Percentiles rank a stretch among this genome's conserved stretches.
Evolutionary conservation across 2,113 vertebrate genomes (phyloP).

Genomic region (Chauna torquata): DNA sequence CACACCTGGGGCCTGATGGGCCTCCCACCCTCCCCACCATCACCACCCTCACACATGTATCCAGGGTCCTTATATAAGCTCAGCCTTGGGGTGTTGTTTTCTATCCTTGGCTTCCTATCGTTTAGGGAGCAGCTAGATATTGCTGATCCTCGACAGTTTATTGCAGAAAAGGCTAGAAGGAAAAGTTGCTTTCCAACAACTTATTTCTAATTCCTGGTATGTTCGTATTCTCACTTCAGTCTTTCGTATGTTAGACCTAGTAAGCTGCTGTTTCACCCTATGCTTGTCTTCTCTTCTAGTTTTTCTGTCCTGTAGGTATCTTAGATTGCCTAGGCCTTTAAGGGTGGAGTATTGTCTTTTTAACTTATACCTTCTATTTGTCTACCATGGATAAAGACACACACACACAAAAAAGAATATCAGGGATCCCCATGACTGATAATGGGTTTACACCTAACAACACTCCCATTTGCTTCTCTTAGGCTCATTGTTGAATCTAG

Average conservation of each 20-base stretch:
- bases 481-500: background rate
- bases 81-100: background rate
- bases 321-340: background rate
- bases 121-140: background rate
- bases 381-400: background rate
- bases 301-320: background rate
- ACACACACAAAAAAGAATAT: slow-evolving; percentile 9
- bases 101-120: background rate
- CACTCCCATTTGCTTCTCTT: background rate
- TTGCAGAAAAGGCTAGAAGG: background rate
- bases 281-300: background rate
- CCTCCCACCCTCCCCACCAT: background rate
- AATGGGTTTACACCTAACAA: background rate
- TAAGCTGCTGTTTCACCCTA: background rate
- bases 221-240: background rate
- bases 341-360: background rate
- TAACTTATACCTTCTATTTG: background rate
- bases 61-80: background rate
- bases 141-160: background rate
- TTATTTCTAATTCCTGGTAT: background rate
- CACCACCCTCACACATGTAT: background rate
- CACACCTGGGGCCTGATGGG: background rate
- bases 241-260: background rate
- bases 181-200: background rate
- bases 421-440: background rate